Evolutionary conservation across 1,140 invertebrate genomes (phyloP).

Genomic region (Drosophila pachea): DNA sequence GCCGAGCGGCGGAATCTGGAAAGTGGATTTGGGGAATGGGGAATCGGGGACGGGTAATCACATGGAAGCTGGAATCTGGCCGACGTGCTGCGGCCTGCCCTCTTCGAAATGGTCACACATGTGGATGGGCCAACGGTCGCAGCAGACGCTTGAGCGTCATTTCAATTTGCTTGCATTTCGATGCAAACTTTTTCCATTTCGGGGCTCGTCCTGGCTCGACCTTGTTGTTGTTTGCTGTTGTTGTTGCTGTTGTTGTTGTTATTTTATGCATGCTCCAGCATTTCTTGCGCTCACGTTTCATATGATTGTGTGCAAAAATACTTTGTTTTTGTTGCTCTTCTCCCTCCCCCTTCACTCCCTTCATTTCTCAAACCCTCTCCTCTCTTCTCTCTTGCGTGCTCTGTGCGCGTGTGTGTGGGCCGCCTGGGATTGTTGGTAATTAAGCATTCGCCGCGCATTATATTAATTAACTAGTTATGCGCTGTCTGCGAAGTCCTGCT

Average conservation of each 20-base stretch:
- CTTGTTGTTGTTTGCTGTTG: slow-evolving; percentile 19
- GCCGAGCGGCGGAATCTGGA: slow-evolving; percentile 17
- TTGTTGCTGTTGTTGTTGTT: slow-evolving; percentile 28
- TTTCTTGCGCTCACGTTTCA: slow-evolving; percentile 60
- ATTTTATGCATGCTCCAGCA: slow-evolving; percentile 39
- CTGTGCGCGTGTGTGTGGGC: slow-evolving; percentile 15
- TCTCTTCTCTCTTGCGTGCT: neutral
- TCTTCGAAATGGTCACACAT: slow-evolving; percentile 77
- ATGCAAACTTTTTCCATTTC: slow-evolving; percentile 76
- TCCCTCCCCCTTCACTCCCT: neutral
- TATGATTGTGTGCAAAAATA: slow-evolving; percentile 70
- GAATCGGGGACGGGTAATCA: too few relatives aligned
- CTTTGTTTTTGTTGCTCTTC: slow-evolving; percentile 36
- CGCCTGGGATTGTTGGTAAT: slow-evolving; percentile 51
- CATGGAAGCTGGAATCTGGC: too few relatives aligned
- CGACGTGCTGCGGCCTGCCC: too few relatives aligned
- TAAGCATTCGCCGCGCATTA: slow-evolving; percentile 72
- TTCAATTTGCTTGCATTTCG: slow-evolving; percentile 76
- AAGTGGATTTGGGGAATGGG: neutral
- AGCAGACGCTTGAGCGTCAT: slow-evolving; percentile 35
- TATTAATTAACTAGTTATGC: slow-evolving; percentile 76
- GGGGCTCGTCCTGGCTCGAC: slow-evolving; percentile 26
- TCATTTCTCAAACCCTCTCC: too few relatives aligned
- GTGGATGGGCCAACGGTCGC: slow-evolving; percentile 29
- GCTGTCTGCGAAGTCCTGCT: slow-evolving; percentile 31